These are phyloP conservation scores for Zelostemma sp. DNA, from an alignment of 1,140 invertebrate species.

Conservation along the genomic window DNA sequence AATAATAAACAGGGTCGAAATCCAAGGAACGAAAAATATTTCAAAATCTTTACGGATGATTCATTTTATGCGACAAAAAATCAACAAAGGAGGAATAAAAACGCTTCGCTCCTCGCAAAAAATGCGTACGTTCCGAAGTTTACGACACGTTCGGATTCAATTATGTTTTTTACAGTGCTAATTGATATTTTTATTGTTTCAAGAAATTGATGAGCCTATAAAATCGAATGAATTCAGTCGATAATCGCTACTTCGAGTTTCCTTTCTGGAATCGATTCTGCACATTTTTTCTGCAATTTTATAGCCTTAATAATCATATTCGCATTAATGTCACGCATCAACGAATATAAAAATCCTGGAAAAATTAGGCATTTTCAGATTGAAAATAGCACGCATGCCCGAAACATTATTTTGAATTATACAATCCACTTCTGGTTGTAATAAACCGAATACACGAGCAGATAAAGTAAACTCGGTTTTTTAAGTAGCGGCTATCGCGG, in stretches of 20 bases:
- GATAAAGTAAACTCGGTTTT: slow-evolving; percentile 15
- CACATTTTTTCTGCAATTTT: not conserved
- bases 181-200: slow-evolving; percentile 1
- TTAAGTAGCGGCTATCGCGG: slow-evolving; percentile 31
- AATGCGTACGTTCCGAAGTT: too few relatives aligned
- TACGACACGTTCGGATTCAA: too few relatives aligned
- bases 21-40: too few relatives aligned
- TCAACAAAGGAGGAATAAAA: too few relatives aligned
- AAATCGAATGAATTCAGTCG: not conserved
- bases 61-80: too few relatives aligned
- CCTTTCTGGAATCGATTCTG: not conserved
- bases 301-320: not conserved
- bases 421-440: not conserved
- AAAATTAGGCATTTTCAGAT: too few relatives aligned
- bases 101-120: too few relatives aligned
- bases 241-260: not conserved
- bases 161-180: not conserved
- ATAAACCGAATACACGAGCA: not conserved
- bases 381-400: too few relatives aligned
- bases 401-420: too few relatives aligned
- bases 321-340: too few relatives aligned
- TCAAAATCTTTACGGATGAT: too few relatives aligned
- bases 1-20: not conserved
- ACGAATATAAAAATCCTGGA: too few relatives aligned
- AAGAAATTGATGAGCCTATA: not conserved